Conservation (phyloP, 2,797 vertebrate genomes). For the Labroides dimidiatus region DNA sequence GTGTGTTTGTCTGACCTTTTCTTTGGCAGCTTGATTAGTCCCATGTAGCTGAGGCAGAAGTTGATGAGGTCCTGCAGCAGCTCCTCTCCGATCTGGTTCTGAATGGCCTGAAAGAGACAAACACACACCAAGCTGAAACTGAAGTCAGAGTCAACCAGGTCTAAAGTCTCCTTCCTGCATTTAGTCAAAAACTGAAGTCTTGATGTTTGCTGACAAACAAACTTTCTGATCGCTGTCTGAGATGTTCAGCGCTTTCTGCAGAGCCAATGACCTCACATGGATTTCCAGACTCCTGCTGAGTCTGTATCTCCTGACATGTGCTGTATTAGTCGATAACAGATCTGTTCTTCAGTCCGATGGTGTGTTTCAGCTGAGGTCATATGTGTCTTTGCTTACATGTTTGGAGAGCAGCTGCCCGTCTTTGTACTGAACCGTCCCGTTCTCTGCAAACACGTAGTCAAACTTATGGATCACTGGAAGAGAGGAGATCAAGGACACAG, state of each 20-base stretch:
- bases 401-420: conserved; percentile 93
- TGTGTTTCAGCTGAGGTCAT: not conserved
- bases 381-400: conserved; percentile 81
- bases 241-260: no score
- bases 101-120: conserved; percentile 88
- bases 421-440: conserved; percentile 97
- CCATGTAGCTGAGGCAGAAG: conserved; percentile 98
- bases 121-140: not conserved
- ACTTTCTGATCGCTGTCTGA: no score
- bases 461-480: conserved; percentile 93
- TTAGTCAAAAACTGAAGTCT: no score
- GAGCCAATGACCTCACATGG: no score
- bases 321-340: no score
- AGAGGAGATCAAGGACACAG: conserved; percentile 18
- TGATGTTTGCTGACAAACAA: not conserved
- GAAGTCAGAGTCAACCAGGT: no score
- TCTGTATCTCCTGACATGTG: no score
- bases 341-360: not conserved
- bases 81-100: conserved; percentile 95
- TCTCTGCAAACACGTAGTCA: conserved; percentile 98
- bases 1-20: conserved; percentile 86
- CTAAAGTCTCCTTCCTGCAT: no score
- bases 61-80: conserved; percentile 98
- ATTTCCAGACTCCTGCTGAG: no score
- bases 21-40: conserved; percentile 94